Evolutionary conservation across 2,113 vertebrate species (phyloP), one percentile per base, ranked within the genome.

Genomic region (Colius striatus): DNA sequence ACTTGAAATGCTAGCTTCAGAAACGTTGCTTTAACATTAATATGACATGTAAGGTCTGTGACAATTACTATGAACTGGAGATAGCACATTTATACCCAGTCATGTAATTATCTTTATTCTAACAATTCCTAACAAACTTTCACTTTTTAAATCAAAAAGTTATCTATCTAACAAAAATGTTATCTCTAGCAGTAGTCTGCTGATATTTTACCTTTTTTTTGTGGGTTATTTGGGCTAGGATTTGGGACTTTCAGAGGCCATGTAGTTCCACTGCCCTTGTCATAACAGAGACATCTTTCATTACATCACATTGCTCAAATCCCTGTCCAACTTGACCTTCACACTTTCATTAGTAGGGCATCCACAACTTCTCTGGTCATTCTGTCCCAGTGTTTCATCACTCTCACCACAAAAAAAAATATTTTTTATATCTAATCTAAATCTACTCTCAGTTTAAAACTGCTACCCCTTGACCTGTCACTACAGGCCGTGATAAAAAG

Each of bases 321-420:
- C 7, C 32, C 16, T 11, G 7, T 51, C 16, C 22, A 76, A 0
- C 16, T 19, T 36, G 29, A 2, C 10, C 7, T 13, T 43, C 72
- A 76, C 4, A 17, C 13, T 76, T 51, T 14, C 12, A 11, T 5
- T 1, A 5, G 43, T 16, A 16, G 2, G 4, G 4, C 1, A 62
- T 26, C 25, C 6, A n/a, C 6, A 32, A 0, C 5, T 8, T 63
- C 26, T 65, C 16, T 38, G 53, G 20, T 8, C 5, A 75, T 15
- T 3, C 7, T 27, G 7, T 22, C 29, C 4, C 19, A 25, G 6
- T 10, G 17, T 5, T 4, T 30, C 15, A 41, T 3, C 7, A 32
- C 1, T 2, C 3, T 57, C 36, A 61, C 0, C 5, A 4, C 3
- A 25, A 76, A 67, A 11, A 43, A 19, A n/a, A n/a, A n/a, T n/a